These are phyloP conservation scores for Cyclophora punctaria DNA, from an alignment of 2,888 invertebrate genomes.

Conservation along the genomic window DNA sequence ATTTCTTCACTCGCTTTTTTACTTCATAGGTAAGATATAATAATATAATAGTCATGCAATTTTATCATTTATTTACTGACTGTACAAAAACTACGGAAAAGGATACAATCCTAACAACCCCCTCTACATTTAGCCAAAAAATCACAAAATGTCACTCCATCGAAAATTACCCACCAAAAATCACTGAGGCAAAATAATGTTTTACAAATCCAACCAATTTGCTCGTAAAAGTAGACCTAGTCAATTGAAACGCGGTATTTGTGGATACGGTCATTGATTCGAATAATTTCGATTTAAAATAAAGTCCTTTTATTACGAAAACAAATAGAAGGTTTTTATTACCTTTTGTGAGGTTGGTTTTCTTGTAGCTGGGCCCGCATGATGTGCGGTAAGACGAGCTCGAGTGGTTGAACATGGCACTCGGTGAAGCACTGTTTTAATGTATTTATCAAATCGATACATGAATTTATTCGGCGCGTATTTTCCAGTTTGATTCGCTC, in stretches of 20 bases:
- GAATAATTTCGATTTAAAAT: constrained; percentile 27
- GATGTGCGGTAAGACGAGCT: constrained; percentile 40
- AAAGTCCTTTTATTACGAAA: constrained; percentile 14
- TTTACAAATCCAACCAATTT: constrained; percentile 24
- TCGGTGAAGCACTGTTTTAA: constrained; percentile 1
- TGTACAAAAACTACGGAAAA: too few relatives aligned
- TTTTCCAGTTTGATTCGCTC: constrained; percentile 10
- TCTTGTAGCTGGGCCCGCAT: constrained; percentile 30
- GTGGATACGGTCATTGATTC: constrained; percentile 30
- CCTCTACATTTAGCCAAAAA: too few relatives aligned
- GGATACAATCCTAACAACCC: too few relatives aligned
- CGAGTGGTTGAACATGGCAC: constrained; percentile 51
- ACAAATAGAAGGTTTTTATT: constrained; percentile 21
- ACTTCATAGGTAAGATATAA: too few relatives aligned
- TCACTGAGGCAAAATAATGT: constrained; percentile 5
- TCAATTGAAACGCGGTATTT: constrained; percentile 40
- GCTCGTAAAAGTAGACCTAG: constrained; percentile 28
- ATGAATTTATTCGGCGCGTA: neutral
- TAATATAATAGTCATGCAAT: too few relatives aligned
- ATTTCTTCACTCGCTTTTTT: too few relatives aligned
- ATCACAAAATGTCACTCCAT: too few relatives aligned
- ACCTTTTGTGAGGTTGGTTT: constrained; percentile 31
- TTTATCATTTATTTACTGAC: too few relatives aligned
- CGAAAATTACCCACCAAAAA: too few relatives aligned
- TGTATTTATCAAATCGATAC: neutral